Base-by-base conservation (phyloP, 2,113 vertebrate genomes). In the Sitta europaea region DNA sequence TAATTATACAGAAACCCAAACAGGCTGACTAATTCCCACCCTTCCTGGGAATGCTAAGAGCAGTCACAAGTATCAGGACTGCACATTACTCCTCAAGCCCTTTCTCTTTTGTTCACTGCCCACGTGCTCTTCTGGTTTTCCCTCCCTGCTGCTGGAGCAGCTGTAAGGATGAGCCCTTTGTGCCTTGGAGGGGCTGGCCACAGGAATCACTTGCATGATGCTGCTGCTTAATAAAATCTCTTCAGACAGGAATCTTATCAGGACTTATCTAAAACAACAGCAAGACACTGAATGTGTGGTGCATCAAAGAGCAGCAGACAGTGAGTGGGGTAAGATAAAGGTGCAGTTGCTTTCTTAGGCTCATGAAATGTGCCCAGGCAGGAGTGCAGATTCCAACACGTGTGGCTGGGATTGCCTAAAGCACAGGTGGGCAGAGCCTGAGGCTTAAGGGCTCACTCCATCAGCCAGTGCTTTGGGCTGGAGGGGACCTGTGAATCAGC, bases 1-100 rank as follows among this genome's bases (percentile, higher is more conserved):
- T 98, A 97, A 98, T 98, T 94, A 92, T 21, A 97, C 2, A 90
- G 95, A 91, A 97, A 95, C 81, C 95, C 83, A 97, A 97, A 96
- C 88, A 97, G 92, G 86, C 97, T 90, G 53, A 88, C 78, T 70
- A 80, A 94, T 89, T 96, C 94, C 96, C 78, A 93, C 96, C 93
- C 91, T 95, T 78, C 45, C 90, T 93, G 53, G 94, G 82, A 97
- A 68, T 50, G 47, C 84, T 79, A 79, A 51, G 62, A 93, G 67
- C 75, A 55, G 72, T 86, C 88, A 80, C 84, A 48, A 91, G 63
- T 50, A 88, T 54, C 71, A 66, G 5, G 59, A 82, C 55, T 94
- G 90, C 86, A 88, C 74, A 89, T 94, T 47, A 92, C 78, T 85
- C 33, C 18, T 59, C 40, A 67, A 91, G 57, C 86, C 81, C 76